Conservation (phyloP, 2,888 invertebrate species). For the Onthophagus sagittarius region DNA sequence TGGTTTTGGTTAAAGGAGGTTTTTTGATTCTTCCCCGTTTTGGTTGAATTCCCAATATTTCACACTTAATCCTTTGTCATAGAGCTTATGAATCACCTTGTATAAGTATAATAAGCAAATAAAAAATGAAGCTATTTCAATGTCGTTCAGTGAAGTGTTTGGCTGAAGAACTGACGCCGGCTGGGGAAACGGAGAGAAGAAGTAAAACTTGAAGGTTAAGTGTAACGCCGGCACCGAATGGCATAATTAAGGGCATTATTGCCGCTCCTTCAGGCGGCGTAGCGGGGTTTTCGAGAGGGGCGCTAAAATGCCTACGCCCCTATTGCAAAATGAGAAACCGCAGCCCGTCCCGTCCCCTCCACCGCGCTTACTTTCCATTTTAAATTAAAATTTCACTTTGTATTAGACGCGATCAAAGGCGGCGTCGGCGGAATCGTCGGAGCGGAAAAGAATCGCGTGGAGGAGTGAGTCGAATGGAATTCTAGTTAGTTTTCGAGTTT, state of each 20-base stretch:
- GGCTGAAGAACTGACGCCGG: background rate
- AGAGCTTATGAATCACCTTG: too few relatives aligned
- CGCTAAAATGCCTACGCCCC: slow-evolving; percentile 16
- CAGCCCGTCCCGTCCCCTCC: slow-evolving; percentile 25
- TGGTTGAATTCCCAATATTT: too few relatives aligned
- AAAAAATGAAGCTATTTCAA: background rate
- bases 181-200: background rate
- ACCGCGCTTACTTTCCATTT: slow-evolving; percentile 40
- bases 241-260: slow-evolving; percentile 22
- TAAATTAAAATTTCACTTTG: slow-evolving; percentile 47
- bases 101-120: slow-evolving; percentile 16
- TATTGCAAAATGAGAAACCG: slow-evolving; percentile 38
- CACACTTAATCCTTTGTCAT: too few relatives aligned
- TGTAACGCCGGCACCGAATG: slow-evolving; percentile 13
- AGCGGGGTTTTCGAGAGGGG: background rate
- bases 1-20: too few relatives aligned
- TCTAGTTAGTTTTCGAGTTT: slow-evolving; percentile 5
- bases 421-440: slow-evolving; percentile 16
- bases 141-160: background rate
- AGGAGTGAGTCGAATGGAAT: background rate
- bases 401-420: slow-evolving; percentile 43
- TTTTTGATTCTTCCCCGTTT: too few relatives aligned
- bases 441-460: slow-evolving; percentile 18
- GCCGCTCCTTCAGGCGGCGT: slow-evolving; percentile 8
- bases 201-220: slow-evolving; percentile 19